Percentiles rank a stretch among this genome's conserved stretches.
These are phyloP conservation scores for Plutomurus gul DNA, from an alignment of 1,140 invertebrate species.

Conservation along the genomic window DNA sequence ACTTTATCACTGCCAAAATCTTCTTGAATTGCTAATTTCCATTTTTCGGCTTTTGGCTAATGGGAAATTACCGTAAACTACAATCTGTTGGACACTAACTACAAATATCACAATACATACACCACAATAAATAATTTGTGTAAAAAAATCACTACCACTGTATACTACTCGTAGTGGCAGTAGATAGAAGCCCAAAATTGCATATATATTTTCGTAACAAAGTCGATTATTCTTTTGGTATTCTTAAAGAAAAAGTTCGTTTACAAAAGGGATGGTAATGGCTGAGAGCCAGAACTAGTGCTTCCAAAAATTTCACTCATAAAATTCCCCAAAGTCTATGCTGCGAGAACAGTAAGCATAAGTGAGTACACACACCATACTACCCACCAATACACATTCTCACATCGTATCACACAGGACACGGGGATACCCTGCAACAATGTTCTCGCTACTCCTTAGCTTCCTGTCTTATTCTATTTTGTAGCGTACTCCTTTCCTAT, in stretches of 20 bases:
- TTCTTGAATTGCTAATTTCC: no score
- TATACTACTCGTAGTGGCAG: background rate
- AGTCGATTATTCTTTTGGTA: background rate
- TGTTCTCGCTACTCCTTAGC: no score
- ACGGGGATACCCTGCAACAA: no score
- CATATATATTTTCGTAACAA: constrained; percentile 4
- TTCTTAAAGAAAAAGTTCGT: constrained; percentile 16
- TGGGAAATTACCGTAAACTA: background rate
- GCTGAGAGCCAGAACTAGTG: constrained; percentile 7
- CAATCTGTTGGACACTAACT: background rate
- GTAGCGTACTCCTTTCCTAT: no score
- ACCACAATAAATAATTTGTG: background rate
- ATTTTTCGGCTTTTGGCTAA: background rate
- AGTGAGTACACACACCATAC: background rate
- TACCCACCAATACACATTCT: no score
- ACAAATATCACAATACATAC: background rate
- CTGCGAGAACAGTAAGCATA: no score
- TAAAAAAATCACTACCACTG: background rate
- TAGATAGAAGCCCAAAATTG: no score
- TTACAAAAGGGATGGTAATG: constrained; percentile 30
- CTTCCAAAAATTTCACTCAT: constrained; percentile 21
- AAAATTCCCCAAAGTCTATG: background rate
- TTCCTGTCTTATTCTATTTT: no score
- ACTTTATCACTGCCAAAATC: background rate
- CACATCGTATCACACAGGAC: no score